These are phyloP conservation scores for Tyria jacobaeae DNA, from an alignment of 2,888 invertebrate species.

Conservation along the genomic window DNA sequence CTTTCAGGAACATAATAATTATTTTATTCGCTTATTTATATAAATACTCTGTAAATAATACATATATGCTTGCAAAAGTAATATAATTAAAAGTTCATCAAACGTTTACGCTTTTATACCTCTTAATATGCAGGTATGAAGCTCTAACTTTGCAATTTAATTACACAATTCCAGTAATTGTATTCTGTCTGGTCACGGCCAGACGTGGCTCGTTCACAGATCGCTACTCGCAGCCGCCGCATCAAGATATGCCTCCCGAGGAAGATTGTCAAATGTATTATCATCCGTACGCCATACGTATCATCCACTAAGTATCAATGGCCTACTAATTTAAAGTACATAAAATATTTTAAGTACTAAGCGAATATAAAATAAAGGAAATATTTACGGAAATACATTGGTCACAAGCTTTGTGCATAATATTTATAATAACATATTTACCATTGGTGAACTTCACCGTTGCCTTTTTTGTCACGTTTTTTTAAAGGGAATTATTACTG, in stretches of 20 bases:
- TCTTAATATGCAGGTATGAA: constrained; percentile 66
- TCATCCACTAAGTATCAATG: constrained; percentile 25
- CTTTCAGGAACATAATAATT: no score
- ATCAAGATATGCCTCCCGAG: constrained; percentile 55
- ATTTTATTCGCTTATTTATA: constrained; percentile 29
- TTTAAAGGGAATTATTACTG: no score
- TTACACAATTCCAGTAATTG: constrained; percentile 68
- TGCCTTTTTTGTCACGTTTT: no score
- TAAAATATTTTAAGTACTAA: constrained; percentile 21
- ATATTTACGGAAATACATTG: constrained; percentile 10
- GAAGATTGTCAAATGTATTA: constrained; percentile 56
- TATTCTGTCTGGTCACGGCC: constrained; percentile 60
- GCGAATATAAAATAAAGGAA: constrained; percentile 19
- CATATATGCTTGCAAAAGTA: constrained; percentile 48
- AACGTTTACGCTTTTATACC: constrained; percentile 59
- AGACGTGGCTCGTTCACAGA: constrained; percentile 55
- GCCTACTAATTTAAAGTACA: constrained; percentile 18
- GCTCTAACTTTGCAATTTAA: constrained; percentile 72
- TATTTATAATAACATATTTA: constrained; percentile 5
- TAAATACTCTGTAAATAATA: constrained; percentile 42
- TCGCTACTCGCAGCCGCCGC: constrained; percentile 50
- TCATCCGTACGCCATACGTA: constrained; percentile 43
- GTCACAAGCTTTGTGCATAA: constrained; percentile 6
- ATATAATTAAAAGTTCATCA: constrained; percentile 68
- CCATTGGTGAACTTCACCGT: no score